These are phyloP conservation scores for Poeciliopsis prolifica DNA, from an alignment of 2,113 vertebrate species.

Conservation along the genomic window DNA sequence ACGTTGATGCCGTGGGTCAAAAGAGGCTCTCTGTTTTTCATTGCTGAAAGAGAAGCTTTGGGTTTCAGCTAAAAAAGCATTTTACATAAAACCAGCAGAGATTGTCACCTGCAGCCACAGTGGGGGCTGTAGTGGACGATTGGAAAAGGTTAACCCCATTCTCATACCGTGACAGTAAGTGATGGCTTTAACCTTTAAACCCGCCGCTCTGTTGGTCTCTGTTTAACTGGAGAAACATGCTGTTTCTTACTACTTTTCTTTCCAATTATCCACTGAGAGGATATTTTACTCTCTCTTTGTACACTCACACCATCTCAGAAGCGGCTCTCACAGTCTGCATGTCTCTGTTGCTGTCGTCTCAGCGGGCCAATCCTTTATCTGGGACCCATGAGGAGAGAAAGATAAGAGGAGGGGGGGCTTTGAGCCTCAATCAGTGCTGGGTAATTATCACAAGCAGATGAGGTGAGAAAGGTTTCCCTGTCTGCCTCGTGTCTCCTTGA, in stretches of 20 bases:
- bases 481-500: conserved; percentile 47
- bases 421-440: conserved; percentile 72
- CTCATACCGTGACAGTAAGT: conserved; percentile 46
- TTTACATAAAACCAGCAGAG: conserved; percentile 15
- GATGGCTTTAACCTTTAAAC: conserved; percentile 62
- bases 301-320: conserved; percentile 10
- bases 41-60: conserved; percentile 4
- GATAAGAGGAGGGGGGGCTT: conserved; percentile 64
- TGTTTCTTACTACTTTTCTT: conserved; percentile 27
- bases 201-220: conserved; percentile 12
- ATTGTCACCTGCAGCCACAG: conserved; percentile 9
- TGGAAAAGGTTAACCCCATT: conserved; percentile 58
- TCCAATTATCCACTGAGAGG: conserved; percentile 34
- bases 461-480: conserved; percentile 60
- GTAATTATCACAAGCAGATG: conserved; percentile 76
- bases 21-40: not conserved
- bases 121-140: not conserved
- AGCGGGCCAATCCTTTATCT: conserved; percentile 47
- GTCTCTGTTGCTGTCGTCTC: conserved; percentile 44
- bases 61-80: conserved; percentile 19
- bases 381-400: conserved; percentile 45
- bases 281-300: not conserved
- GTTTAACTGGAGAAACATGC: conserved; percentile 33
- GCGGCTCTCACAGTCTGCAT: conserved; percentile 25
- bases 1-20: not conserved